Conservation (phyloP, 2,113 vertebrate genomes). For the Amblyornis subalaris region DNA sequence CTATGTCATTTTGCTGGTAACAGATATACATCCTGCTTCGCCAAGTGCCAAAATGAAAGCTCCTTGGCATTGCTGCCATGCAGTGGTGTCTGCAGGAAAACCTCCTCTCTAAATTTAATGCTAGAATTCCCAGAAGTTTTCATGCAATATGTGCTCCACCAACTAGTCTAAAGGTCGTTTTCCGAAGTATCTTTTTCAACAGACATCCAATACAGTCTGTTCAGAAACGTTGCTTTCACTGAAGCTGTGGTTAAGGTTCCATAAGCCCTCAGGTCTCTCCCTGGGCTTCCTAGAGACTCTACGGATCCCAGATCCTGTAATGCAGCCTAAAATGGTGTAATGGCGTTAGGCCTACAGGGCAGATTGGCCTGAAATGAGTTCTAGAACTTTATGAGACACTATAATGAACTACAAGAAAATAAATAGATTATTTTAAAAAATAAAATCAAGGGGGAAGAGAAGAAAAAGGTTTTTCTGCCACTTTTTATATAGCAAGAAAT, state of each 20-base stretch:
- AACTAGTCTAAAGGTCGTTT: background rate
- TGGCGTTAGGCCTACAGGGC: background rate
- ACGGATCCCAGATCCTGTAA: rapidly evolving
- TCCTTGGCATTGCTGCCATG: background rate
- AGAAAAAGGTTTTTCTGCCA: background rate
- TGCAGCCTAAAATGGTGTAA: background rate
- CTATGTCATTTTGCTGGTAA: background rate
- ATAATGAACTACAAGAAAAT: background rate
- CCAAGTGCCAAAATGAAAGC: background rate
- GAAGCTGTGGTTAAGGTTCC: background rate
- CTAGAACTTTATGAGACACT: background rate
- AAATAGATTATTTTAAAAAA: background rate
- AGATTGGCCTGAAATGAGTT: background rate
- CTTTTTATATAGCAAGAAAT: background rate
- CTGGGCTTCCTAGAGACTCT: background rate
- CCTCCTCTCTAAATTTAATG: background rate
- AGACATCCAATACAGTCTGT: background rate
- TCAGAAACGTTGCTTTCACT: background rate
- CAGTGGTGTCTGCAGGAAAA: background rate
- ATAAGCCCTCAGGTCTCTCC: background rate
- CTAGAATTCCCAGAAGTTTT: background rate
- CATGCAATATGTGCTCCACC: background rate
- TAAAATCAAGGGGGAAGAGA: rapidly evolving
- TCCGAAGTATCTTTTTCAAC: background rate
- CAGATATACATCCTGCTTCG: background rate